Evolutionary conservation across 2,888 invertebrate genomes (phyloP).

Genomic region (Pelosia muscerda): DNA sequence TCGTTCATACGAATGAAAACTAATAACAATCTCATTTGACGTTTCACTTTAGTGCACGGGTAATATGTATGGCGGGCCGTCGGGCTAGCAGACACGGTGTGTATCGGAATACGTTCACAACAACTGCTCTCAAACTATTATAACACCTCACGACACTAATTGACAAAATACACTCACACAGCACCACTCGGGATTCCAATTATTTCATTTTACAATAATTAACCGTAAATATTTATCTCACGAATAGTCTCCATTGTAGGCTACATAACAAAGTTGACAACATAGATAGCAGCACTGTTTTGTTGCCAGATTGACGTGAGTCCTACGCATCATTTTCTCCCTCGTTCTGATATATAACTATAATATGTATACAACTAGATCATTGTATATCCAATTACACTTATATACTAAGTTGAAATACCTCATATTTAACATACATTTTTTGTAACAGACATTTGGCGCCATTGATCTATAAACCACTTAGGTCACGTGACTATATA

Average conservation of each 20-base stretch:
- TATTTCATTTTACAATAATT: conserved; percentile 74
- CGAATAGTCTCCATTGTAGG: conserved; percentile 88
- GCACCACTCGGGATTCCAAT: conserved; percentile 51
- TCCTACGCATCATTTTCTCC: conserved; percentile 77
- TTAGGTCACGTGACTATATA: conserved; percentile 86
- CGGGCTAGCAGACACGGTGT: conserved; percentile 57
- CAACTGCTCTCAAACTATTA: conserved; percentile 18
- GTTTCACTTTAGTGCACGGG: conserved; percentile 81
- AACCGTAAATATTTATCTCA: conserved; percentile 89
- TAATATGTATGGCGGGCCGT: conserved; percentile 84
- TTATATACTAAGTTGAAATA: conserved; percentile 58
- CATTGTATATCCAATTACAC: conserved; percentile 56
- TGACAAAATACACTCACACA: conserved; percentile 62
- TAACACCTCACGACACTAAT: conserved; percentile 31
- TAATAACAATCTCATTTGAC: conserved; percentile 78
- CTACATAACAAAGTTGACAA: conserved; percentile 90
- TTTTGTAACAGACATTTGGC: conserved; percentile 85
- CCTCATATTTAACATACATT: conserved; percentile 78
- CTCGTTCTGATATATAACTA: conserved; percentile 54
- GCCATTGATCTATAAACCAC: conserved; percentile 86
- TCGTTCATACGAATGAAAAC: conserved; percentile 57
- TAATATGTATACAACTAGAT: conserved; percentile 50
- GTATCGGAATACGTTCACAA: conserved; percentile 49
- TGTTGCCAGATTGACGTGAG: conserved; percentile 87
- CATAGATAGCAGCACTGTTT: conserved; percentile 92